Conservation (phyloP, 2,888 invertebrate genomes). For the Acanthoscelides obtectus region DNA sequence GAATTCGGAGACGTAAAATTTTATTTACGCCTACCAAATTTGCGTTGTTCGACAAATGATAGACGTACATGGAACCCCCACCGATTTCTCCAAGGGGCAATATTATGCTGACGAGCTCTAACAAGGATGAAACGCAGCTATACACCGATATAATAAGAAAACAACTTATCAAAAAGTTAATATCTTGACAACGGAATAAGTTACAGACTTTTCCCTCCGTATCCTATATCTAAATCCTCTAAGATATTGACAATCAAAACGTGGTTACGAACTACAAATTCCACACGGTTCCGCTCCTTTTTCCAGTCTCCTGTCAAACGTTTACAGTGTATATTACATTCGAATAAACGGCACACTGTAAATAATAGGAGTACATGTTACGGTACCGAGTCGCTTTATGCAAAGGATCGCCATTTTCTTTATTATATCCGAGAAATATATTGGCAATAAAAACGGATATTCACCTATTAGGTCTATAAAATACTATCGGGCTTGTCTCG, state of each 20-base stretch:
- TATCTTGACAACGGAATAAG: too few relatives aligned
- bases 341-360: not conserved
- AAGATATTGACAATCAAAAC: not conserved
- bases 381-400: not conserved
- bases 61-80: too few relatives aligned
- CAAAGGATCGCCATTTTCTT: conserved; percentile 3
- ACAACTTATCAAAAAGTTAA: too few relatives aligned
- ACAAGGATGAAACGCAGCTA: too few relatives aligned
- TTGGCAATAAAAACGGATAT: conserved; percentile 19
- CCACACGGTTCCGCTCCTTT: not conserved
- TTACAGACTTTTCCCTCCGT: not conserved
- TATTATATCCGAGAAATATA: conserved; percentile 13
- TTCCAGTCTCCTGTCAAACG: not conserved
- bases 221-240: not conserved
- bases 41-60: too few relatives aligned
- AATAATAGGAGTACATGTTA: not conserved
- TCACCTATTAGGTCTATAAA: conserved; percentile 14
- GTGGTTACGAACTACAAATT: not conserved
- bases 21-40: too few relatives aligned
- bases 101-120: too few relatives aligned
- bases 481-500: conserved; percentile 3
- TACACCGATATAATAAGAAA: too few relatives aligned
- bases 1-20: too few relatives aligned
- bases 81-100: too few relatives aligned
- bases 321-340: not conserved